Evolutionary conservation across 2,113 vertebrate species (phyloP).

Genomic region (Forbesichthys papilliferus): DNA sequence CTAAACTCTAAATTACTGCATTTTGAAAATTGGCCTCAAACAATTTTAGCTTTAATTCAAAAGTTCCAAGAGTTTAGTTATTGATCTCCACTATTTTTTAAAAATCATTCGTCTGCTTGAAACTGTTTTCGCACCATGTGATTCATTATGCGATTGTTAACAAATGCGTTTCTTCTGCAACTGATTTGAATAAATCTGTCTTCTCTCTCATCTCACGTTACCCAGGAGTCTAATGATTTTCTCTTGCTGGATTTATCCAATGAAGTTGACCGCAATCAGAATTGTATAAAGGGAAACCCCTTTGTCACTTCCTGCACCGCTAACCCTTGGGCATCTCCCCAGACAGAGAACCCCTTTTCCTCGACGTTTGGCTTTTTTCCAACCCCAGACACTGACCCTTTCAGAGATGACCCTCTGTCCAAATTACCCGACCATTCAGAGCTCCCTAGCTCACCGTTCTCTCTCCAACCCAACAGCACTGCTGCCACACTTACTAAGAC

Average conservation of each 20-base stretch:
- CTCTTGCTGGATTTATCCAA: constrained; percentile 95
- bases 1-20: constrained; percentile 45
- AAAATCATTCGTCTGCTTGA: constrained; percentile 7
- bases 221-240: constrained; percentile 91
- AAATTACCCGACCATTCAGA: constrained; percentile 65
- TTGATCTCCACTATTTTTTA: constrained; percentile 24
- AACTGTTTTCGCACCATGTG: constrained; percentile 29
- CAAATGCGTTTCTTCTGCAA: constrained; percentile 33
- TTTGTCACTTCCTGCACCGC: constrained; percentile 77
- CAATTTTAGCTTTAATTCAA: neutral
- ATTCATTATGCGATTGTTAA: constrained; percentile 56
- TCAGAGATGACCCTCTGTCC: constrained; percentile 88
- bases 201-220: constrained; percentile 67
- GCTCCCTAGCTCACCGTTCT: constrained; percentile 65
- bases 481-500: constrained; percentile 55
- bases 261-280: constrained; percentile 93
- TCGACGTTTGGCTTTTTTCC: constrained; percentile 89
- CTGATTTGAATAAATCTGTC: constrained; percentile 48
- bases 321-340: constrained; percentile 77
- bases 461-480: constrained; percentile 65
- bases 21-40: neutral
- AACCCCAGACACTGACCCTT: constrained; percentile 88
- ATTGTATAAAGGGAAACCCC: constrained; percentile 85
- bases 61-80: constrained; percentile 47
- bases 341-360: constrained; percentile 81